Evolutionary conservation across 35 echinoderm and acorn worm species (phyloP).

Genomic region (Patiria miniata): DNA sequence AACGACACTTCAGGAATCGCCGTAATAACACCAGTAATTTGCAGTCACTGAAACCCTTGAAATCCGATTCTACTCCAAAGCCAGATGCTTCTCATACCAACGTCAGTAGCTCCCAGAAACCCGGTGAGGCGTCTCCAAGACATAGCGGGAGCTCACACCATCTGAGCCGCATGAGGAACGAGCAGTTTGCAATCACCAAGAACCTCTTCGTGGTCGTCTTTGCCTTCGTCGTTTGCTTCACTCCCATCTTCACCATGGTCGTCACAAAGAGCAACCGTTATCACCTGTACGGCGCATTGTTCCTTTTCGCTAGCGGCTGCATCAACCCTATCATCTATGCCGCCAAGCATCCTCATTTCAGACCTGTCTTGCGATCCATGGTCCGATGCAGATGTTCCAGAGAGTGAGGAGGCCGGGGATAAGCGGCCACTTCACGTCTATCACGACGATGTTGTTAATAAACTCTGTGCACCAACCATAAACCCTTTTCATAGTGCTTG

Average conservation of each 20-base stretch:
- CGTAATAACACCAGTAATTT: no score
- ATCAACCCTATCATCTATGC: constrained; percentile 35
- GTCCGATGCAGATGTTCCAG: constrained; percentile 9
- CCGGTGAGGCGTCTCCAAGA: neutral
- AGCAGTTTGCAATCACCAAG: neutral
- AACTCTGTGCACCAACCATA: no score
- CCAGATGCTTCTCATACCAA: no score
- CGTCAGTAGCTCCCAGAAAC: no score
- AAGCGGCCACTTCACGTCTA: no score
- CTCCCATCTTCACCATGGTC: neutral
- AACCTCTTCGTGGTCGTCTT: constrained; percentile 5
- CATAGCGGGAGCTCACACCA: no score
- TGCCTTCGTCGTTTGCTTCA: neutral
- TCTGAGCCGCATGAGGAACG: no score
- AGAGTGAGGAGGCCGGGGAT: no score
- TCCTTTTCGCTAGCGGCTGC: neutral
- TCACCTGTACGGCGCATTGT: constrained; percentile 10
- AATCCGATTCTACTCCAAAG: no score
- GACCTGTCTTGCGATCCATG: neutral
- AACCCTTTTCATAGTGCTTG: no score
- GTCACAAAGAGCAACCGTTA: neutral
- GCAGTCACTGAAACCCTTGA: no score
- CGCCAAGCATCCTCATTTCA: constrained; percentile 32
- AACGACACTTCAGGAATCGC: constrained; percentile 51
- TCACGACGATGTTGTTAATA: no score